Evolutionary conservation across 2,888 invertebrate genomes (phyloP).

Genomic region (Epinotia ramella): DNA sequence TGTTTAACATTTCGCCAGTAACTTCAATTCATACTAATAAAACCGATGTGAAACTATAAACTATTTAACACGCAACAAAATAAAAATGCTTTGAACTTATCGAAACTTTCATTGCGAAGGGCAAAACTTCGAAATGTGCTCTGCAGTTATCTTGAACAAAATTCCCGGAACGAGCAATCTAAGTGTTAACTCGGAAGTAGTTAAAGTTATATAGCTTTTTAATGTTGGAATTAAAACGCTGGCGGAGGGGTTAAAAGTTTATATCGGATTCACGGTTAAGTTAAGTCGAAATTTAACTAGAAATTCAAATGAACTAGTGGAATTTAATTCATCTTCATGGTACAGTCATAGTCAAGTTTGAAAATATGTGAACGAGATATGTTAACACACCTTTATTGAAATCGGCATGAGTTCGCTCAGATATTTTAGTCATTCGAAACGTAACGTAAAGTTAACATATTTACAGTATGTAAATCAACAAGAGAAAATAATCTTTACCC

Average conservation of each 20-base stretch:
- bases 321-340: too few species aligned
- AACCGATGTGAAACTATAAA: neutral
- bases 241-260: constrained; percentile 28
- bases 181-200: constrained; percentile 21
- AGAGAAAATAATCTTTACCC: too few species aligned
- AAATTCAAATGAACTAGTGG: too few species aligned
- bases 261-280: constrained; percentile 6
- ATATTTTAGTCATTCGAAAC: too few species aligned
- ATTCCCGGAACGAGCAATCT: constrained; percentile 12
- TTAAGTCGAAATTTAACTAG: neutral
- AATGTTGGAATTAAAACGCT: constrained; percentile 7
- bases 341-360: too few species aligned
- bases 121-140: neutral
- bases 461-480: too few species aligned
- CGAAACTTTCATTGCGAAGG: neutral
- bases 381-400: too few species aligned
- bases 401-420: too few species aligned
- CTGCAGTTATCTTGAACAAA: neutral
- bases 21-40: too few species aligned
- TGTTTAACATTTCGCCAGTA: too few species aligned
- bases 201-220: constrained; percentile 7
- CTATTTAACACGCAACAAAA: neutral
- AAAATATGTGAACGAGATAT: too few species aligned
- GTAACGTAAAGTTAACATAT: too few species aligned
- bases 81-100: neutral